phyloP scores from a whole-genome alignment of 2,797 vertebrate species.

The Psittacula echo region DNA sequence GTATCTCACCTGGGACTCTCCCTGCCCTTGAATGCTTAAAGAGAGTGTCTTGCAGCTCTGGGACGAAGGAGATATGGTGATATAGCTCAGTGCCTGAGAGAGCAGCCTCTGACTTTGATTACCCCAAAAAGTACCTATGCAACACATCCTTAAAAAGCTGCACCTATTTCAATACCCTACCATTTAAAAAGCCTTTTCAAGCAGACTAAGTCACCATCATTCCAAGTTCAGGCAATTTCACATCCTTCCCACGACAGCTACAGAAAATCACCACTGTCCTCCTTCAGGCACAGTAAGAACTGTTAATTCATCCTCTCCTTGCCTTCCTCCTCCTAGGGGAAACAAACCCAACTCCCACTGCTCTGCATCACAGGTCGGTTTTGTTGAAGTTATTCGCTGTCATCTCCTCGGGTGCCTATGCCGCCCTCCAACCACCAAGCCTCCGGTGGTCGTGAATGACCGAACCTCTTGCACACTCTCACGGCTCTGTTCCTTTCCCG shows the following conservation, averaged over 20 bases:
- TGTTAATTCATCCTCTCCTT: fast-evolving
- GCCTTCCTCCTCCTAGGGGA: too few species aligned
- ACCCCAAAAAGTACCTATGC: background rate
- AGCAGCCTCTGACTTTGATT: background rate
- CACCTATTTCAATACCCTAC: background rate
- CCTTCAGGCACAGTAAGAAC: too few species aligned
- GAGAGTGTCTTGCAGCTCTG: too few species aligned
- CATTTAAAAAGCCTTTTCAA: background rate
- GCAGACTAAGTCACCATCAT: background rate
- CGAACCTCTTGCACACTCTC: fast-evolving
- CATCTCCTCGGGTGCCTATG: fast-evolving
- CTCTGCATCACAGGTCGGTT: fast-evolving
- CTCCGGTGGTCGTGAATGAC: background rate
- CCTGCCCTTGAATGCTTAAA: background rate
- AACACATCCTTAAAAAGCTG: background rate
- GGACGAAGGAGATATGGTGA: background rate
- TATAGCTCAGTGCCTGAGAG: fast-evolving
- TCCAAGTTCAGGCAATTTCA: fast-evolving
- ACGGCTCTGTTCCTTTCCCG: fast-evolving
- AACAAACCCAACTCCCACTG: fast-evolving
- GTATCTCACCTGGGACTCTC: background rate
- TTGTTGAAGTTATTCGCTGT: fast-evolving
- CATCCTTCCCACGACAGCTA: background rate
- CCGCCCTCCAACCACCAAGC: background rate
- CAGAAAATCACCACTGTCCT: fast-evolving